A percentile compares a stretch with the other conserved stretches of the same genome.
These are phyloP conservation scores for Zoanthus sociatus DNA, from an alignment of 92 coral and sea anemone genomes.

Conservation along the genomic window DNA sequence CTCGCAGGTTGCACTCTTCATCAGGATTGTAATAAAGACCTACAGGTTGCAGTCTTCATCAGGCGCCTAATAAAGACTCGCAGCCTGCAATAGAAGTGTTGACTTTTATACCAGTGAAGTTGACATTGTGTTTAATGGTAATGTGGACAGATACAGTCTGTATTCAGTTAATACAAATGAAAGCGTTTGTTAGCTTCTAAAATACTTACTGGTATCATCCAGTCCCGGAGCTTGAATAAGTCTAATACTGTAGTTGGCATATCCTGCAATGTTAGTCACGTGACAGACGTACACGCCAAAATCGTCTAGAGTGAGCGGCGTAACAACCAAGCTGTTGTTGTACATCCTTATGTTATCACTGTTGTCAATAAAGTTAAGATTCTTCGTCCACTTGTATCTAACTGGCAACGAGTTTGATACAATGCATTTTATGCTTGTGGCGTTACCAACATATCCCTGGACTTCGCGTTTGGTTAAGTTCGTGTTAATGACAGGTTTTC, in stretches of 20 bases:
- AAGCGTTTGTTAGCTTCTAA: too few relatives aligned
- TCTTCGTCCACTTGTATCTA: conserved; percentile 58
- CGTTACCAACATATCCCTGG: conserved; percentile 11
- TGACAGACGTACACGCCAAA: conserved; percentile 69
- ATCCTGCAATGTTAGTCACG: conserved; percentile 58
- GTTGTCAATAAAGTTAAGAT: conserved; percentile 8
- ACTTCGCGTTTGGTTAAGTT: conserved; percentile 35
- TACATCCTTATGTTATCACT: conserved; percentile 38
- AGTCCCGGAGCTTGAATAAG: conserved; percentile 20
- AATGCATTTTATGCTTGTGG: conserved; percentile 55
- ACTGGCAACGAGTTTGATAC: conserved; percentile 57
- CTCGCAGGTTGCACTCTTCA: too few relatives aligned
- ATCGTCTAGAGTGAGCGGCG: conserved; percentile 47
- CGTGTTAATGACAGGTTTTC: conserved; percentile 50
- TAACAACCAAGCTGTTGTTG: conserved; percentile 54
- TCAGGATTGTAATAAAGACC: too few relatives aligned
- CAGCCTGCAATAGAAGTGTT: too few relatives aligned
- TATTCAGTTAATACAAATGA: too few relatives aligned
- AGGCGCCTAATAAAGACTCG: too few relatives aligned
- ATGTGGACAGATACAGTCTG: too few relatives aligned
- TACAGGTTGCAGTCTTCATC: too few relatives aligned
- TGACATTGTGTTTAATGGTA: too few relatives aligned
- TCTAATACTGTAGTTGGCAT: conserved; percentile 31
- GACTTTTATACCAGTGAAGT: too few relatives aligned
- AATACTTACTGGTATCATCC: conserved; percentile 3